Evolutionary conservation across 1,140 invertebrate species (phyloP), one percentile per base, ranked within the genome.

Genomic region (Pachypsylla venusta): DNA sequence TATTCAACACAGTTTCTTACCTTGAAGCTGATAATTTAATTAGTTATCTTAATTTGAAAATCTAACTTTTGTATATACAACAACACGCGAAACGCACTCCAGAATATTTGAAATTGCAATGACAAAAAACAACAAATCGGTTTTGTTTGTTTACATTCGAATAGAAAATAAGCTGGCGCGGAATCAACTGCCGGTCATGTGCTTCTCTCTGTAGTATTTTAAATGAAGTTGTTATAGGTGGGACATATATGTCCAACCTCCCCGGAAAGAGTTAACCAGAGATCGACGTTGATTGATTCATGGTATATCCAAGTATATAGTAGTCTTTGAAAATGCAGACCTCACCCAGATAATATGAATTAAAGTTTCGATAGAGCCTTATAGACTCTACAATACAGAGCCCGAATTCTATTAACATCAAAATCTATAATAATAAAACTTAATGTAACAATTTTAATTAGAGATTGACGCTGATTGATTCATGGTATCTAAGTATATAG

Each of bases 81-180:
- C 10, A 35, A 35, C 30, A 35, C 30, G 10, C 30, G 30, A 35
- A 35, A 35, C 30, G 30, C 30, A 35, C 30, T 35, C 30, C 30
- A 35, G 30, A 35, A 35, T 35, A 35, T 16, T 35, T 35, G 30
- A 35, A 35, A 35, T 35, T 35, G 30, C 30, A 35, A 12, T 35
- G n/a, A n/a, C 30, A 35, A 35, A 35, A 35, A 35, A 10, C 30
- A 35, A 35, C n/a, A n/a, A n/a, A n/a, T n/a, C n/a, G 30, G 30
- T 35, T 14, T 53, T 53, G 5, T 53, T 53, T 53, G 5, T 53
- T 53, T 53, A 22, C 53, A 53, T n/a, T 53, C 20, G 53, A 53
- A 53, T 53, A 53, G 14, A 35, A 35, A 35, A 35, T 35, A 35
- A 35, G n/a, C n/a, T 10, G 30, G n/a, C 30, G 30, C 10, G 30